These are phyloP conservation scores for Paratilapia polleni DNA, from an alignment of 2,113 vertebrate species.

Conservation along the genomic window DNA sequence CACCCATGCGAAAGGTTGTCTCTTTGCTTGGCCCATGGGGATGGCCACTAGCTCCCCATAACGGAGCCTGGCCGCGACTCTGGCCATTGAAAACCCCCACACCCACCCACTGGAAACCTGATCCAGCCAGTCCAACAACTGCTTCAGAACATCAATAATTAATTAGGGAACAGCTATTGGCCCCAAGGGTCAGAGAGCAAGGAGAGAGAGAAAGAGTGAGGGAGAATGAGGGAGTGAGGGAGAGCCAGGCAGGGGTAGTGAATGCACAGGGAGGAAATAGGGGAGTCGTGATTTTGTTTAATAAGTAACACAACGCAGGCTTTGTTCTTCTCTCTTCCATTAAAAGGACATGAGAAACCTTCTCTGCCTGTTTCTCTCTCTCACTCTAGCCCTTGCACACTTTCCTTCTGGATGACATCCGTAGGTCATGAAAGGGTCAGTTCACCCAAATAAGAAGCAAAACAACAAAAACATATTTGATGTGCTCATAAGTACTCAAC, in stretches of 20 bases:
- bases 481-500: not conserved
- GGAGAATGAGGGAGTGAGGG: slow-evolving; percentile 49
- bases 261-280: slow-evolving; percentile 35
- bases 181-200: slow-evolving; percentile 82
- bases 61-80: slow-evolving; percentile 66
- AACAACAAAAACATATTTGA: not conserved
- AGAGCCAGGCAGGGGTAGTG: slow-evolving; percentile 60
- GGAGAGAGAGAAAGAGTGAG: slow-evolving; percentile 54
- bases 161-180: slow-evolving; percentile 88
- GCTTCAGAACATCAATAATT: slow-evolving; percentile 91
- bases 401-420: not conserved
- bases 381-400: not conserved
- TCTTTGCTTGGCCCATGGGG: slow-evolving; percentile 54
- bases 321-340: slow-evolving; percentile 65
- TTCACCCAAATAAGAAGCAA: not conserved
- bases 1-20: slow-evolving; percentile 19
- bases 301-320: slow-evolving; percentile 75
- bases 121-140: slow-evolving; percentile 82
- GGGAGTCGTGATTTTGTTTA: slow-evolving; percentile 76
- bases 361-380: not conserved
- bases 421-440: slow-evolving; percentile 5
- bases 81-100: slow-evolving; percentile 66
- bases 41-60: slow-evolving; percentile 71
- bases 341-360: slow-evolving; percentile 30
- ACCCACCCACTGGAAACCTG: slow-evolving; percentile 72